Base-by-base conservation (phyloP, 2,113 vertebrate genomes). In the Hylia prasina region DNA sequence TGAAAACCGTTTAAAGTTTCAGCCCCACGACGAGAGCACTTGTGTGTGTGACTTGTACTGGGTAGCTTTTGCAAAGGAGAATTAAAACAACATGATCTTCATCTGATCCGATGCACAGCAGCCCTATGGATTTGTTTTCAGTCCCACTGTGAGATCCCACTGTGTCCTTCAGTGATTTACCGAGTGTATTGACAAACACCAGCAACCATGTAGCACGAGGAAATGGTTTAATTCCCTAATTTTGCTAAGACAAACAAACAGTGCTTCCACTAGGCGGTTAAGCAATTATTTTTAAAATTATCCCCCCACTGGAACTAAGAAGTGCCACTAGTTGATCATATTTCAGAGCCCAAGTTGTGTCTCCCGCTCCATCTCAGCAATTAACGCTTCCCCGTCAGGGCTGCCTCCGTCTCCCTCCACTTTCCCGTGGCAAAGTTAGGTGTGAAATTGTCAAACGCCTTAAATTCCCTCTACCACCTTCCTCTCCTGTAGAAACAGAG, bases 321-420 rank as follows among this genome's bases (percentile, higher is more conserved):
- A 71, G 78, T 39, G 71, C 73, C 86, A 95, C 57, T 65, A 94
- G 89, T 87, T 96, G 90, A 96, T 90, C 48, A 88, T 69, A 28
- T 82, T 91, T 79, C 35, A 60, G 61, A 9, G 47, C 40, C 71
- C 37, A 72, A 80, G 89, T 89, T 66, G 58, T 33, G 61, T 69
- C 91, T 93, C 47, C 83, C 54, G 68, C 94, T 90, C 65, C 69
- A 58, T 19, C 86, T 28, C 66, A 22, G 71, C 69, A 89, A 95
- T 58, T 77, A 89, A 65, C 42, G 8, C 82, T 72, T 44, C 53
- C 6, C 7, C 15, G 42, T 58, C 79, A 68, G 66, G 3, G 18
- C 63, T 47, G 50, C 37, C 71, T 40, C 44, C 2, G 14, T 22
- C 63, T 89, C 84, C 79, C 35, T 61, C 13, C 54, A 13, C 73